These are phyloP conservation scores for Synergus laeviventris DNA, from an alignment of 2,888 invertebrate genomes.

Conservation along the genomic window DNA sequence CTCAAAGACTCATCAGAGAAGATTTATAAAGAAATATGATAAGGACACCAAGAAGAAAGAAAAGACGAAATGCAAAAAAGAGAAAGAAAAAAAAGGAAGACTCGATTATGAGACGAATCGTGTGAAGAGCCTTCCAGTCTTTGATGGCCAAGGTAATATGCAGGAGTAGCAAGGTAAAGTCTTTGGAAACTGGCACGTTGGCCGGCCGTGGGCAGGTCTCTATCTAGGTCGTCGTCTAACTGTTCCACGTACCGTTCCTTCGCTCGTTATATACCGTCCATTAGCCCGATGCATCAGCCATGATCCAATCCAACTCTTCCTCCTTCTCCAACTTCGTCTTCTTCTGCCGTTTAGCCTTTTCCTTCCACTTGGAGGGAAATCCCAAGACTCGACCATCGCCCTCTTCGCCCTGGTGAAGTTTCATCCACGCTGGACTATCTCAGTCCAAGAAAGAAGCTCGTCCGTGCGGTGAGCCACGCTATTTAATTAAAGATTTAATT, in stretches of 20 bases:
- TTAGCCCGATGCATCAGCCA: slow-evolving; percentile 19
- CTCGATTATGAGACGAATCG: slow-evolving; percentile 21
- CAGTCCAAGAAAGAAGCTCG: slow-evolving; percentile 47
- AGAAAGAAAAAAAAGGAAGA: slow-evolving; percentile 30
- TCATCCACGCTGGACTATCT: slow-evolving; percentile 40
- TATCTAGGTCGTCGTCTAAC: slow-evolving; percentile 76
- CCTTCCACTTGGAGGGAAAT: slow-evolving; percentile 46
- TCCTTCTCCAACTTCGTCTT: slow-evolving; percentile 46
- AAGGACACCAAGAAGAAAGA: not conserved
- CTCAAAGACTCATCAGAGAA: too few relatives aligned
- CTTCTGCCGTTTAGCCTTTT: slow-evolving; percentile 49
- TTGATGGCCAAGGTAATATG: slow-evolving; percentile 53
- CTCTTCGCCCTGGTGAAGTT: slow-evolving; percentile 50
- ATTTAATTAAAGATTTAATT: not conserved
- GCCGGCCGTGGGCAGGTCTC: slow-evolving; percentile 67
- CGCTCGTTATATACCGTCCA: slow-evolving; percentile 45
- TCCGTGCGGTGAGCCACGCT: slow-evolving; percentile 34
- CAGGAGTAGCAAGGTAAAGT: slow-evolving; percentile 48
- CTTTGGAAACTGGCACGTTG: slow-evolving; percentile 73
- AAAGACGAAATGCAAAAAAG: slow-evolving; percentile 1
- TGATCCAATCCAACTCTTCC: slow-evolving; percentile 12
- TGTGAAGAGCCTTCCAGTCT: not conserved
- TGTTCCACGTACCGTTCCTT: slow-evolving; percentile 75
- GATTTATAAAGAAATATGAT: too few relatives aligned
- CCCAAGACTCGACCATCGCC: slow-evolving; percentile 48